These are phyloP conservation scores for Lagria hirta DNA, from an alignment of 2,888 invertebrate species.

Conservation along the genomic window DNA sequence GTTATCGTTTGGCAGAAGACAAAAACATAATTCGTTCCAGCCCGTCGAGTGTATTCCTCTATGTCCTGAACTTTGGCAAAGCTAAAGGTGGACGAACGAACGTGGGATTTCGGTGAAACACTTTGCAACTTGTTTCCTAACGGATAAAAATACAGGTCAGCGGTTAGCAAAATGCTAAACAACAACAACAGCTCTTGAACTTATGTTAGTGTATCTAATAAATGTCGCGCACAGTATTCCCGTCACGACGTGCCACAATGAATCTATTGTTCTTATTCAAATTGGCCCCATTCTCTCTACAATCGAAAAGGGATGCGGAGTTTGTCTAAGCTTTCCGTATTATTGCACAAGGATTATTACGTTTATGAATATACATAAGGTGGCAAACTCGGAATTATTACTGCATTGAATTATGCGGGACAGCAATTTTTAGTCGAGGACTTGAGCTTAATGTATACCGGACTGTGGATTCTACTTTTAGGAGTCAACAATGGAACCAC, in stretches of 20 bases:
- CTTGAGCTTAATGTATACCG: too few relatives aligned
- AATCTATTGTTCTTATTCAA: constrained; percentile 46
- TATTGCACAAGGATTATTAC: constrained; percentile 36
- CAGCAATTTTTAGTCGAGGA: too few relatives aligned
- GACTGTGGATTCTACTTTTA: too few relatives aligned
- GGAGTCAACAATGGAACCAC: too few relatives aligned
- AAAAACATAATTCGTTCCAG: constrained; percentile 19
- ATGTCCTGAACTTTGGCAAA: constrained; percentile 6
- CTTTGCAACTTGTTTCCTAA: constrained; percentile 14
- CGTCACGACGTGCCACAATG: constrained; percentile 39
- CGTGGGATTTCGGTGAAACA: constrained; percentile 3
- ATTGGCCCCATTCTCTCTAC: constrained; percentile 39
- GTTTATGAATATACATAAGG: constrained; percentile 38
- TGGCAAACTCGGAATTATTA: constrained; percentile 12
- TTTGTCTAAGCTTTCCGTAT: constrained; percentile 37
- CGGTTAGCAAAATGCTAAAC: constrained; percentile 22
- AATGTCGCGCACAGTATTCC: constrained; percentile 40
- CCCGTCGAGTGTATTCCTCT: constrained; percentile 5
- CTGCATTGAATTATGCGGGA: too few relatives aligned
- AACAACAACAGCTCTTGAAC: constrained; percentile 14
- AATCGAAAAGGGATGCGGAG: constrained; percentile 39
- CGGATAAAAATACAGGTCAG: constrained; percentile 20
- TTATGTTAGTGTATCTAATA: constrained; percentile 34
- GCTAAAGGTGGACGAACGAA: too few relatives aligned
- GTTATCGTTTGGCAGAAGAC: constrained; percentile 11